Evolutionary conservation across 2,888 invertebrate species (phyloP).

Genomic region (Eugnorisma glareosa): DNA sequence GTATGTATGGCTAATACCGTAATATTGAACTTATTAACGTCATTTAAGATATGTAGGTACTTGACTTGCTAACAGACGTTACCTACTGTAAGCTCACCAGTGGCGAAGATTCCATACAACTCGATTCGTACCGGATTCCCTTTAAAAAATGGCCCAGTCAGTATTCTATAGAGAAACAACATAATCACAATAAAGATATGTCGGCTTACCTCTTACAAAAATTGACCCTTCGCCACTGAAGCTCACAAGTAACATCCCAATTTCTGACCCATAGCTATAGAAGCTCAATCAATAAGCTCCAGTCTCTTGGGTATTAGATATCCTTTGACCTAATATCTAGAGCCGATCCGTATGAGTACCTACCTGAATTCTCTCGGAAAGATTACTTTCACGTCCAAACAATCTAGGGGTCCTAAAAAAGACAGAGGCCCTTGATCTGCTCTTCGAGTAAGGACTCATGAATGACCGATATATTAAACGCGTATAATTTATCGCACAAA

Average conservation of each 20-base stretch:
- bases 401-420: background rate
- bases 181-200: no score
- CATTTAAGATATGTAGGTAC: background rate
- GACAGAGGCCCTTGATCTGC: background rate
- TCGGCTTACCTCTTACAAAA: no score
- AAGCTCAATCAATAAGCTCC: conserved; percentile 1
- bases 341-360: background rate
- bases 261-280: background rate
- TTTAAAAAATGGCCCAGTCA: no score
- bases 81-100: background rate
- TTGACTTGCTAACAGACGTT: no score
- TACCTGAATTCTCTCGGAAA: background rate
- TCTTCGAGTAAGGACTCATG: conserved; percentile 6
- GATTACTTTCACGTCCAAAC: background rate
- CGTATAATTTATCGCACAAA: conserved; percentile 8
- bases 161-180: no score
- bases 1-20: background rate
- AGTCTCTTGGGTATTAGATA: conserved; percentile 1
- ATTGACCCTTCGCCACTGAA: no score
- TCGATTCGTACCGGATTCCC: no score
- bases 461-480: background rate
- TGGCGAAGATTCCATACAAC: no score
- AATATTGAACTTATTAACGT: background rate
- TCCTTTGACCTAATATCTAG: conserved; percentile 25
- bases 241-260: background rate